Conservation (phyloP, 1,140 invertebrate species). For the Zaprionus gabonicus region DNA sequence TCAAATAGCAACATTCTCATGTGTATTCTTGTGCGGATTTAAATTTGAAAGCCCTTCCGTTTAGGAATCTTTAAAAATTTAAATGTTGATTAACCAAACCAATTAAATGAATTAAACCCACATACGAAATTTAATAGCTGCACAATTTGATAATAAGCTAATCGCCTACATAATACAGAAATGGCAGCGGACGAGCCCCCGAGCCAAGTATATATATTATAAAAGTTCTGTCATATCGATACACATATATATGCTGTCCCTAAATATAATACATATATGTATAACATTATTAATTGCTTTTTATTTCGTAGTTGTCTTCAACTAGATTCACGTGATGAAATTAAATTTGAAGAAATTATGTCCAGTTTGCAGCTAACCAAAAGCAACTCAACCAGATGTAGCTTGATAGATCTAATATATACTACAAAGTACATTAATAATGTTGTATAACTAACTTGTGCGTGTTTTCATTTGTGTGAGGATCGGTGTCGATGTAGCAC, state of each 20-base stretch:
- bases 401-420: not conserved
- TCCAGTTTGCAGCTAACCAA: conserved; percentile 3
- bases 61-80: not conserved
- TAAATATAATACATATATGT: not conserved
- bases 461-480: not conserved
- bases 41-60: not conserved
- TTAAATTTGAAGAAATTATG: not conserved
- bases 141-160: no score
- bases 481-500: not conserved
- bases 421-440: not conserved
- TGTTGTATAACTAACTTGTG: not conserved
- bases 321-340: conserved; percentile 5
- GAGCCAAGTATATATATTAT: no score
- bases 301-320: not conserved
- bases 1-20: no score
- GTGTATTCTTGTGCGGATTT: not conserved
- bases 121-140: no score
- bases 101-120: not conserved
- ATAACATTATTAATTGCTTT: conserved; percentile 2
- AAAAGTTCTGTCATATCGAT: no score
- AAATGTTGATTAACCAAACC: not conserved
- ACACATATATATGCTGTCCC: no score
- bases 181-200: not conserved
- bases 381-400: conserved; percentile 5
- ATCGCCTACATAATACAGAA: not conserved